Conservation (phyloP, 2,797 vertebrate species). For the Pyrocephalus nanus region DNA sequence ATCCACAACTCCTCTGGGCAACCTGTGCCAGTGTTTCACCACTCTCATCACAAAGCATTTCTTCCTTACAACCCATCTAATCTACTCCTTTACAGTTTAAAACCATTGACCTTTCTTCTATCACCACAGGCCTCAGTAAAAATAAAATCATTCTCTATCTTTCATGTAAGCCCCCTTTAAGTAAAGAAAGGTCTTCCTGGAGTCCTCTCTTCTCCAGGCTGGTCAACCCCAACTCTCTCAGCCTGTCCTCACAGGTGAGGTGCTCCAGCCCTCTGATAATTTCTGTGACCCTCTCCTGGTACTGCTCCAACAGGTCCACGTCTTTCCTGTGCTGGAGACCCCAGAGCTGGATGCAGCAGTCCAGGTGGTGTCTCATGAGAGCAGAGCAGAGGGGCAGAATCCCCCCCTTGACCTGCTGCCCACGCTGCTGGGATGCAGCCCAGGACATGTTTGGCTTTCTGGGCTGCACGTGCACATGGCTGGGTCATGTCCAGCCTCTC, state of each 20-base stretch:
- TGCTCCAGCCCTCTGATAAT: not conserved
- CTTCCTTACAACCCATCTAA: not conserved
- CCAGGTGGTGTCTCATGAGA: not conserved
- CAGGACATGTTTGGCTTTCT: not conserved
- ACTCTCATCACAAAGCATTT: not conserved
- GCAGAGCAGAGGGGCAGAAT: not conserved
- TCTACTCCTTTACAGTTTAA: not conserved
- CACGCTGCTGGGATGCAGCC: not conserved
- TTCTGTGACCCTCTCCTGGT: not conserved
- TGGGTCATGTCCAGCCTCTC: not conserved
- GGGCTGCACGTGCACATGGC: not conserved
- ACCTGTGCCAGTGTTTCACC: not conserved
- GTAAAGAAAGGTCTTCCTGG: not conserved
- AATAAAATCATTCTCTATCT: not conserved
- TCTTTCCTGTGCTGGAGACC: not conserved
- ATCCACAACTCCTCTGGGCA: not conserved
- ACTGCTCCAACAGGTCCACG: rapidly evolving
- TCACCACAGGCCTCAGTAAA: not conserved
- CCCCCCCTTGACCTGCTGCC: not conserved
- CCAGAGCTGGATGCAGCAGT: not conserved
- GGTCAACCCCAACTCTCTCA: not conserved
- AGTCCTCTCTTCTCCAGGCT: not conserved
- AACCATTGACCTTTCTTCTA: not conserved
- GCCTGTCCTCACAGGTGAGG: not conserved
- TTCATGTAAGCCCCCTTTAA: not conserved